Conservation (phyloP, 92 coral and sea anemone species). For the Galaxea fascicularis region DNA sequence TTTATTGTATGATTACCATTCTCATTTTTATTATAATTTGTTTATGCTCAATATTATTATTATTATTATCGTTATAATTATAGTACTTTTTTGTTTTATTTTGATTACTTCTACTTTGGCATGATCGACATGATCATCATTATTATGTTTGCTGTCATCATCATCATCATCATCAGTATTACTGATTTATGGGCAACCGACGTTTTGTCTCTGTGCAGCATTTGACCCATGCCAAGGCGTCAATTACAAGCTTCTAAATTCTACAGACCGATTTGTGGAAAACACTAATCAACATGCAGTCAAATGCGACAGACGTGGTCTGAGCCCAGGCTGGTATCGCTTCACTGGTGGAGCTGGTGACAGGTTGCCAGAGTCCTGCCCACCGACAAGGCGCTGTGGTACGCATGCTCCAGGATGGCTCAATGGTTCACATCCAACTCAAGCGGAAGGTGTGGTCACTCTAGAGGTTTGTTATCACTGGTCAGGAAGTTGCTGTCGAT, state of each 20-base stretch:
- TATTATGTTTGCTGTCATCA: too few species aligned
- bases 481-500: slow-evolving; percentile 1
- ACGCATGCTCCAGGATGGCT: slow-evolving; percentile 22
- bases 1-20: too few species aligned
- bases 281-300: not conserved
- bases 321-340: slow-evolving; percentile 18
- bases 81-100: too few species aligned
- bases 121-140: too few species aligned
- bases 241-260: not conserved
- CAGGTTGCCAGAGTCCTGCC: not conserved
- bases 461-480: slow-evolving; percentile 18
- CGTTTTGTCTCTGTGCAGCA: not conserved
- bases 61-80: too few species aligned
- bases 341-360: slow-evolving; percentile 11
- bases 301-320: not conserved
- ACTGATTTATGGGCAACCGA: too few species aligned
- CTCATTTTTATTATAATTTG: too few species aligned
- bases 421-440: not conserved
- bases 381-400: slow-evolving; percentile 1
- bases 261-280: not conserved
- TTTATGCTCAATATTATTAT: too few species aligned
- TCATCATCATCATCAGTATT: too few species aligned
- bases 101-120: too few species aligned
- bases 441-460: not conserved
- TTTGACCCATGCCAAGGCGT: not conserved